Conservation (phyloP, 2,888 invertebrate genomes). For the Apamea crenata region DNA sequence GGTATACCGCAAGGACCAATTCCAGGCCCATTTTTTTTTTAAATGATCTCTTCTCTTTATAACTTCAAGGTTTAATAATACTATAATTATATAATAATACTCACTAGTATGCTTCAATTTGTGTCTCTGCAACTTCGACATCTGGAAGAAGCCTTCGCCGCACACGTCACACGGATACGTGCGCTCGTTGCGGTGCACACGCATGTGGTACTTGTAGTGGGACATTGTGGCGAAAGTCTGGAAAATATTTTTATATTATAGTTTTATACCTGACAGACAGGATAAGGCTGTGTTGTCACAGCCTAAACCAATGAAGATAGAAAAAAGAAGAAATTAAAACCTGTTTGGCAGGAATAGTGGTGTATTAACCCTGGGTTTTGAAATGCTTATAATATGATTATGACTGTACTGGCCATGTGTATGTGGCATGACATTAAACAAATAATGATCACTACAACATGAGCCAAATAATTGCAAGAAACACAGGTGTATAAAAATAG, state of each 20-base stretch:
- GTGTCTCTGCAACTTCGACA: slow-evolving; percentile 93
- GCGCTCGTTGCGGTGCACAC: slow-evolving; percentile 91
- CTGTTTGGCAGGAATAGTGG: no score
- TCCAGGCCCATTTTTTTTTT: neutral
- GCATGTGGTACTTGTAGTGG: slow-evolving; percentile 93
- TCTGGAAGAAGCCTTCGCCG: slow-evolving; percentile 92
- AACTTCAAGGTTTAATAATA: neutral
- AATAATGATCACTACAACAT: neutral
- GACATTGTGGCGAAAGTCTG: slow-evolving; percentile 93
- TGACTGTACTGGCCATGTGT: neutral
- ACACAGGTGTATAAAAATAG: slow-evolving; percentile 12
- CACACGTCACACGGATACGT: slow-evolving; percentile 92
- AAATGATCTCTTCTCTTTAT: neutral
- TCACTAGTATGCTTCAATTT: slow-evolving; percentile 91
- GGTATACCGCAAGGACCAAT: slow-evolving; percentile 5
- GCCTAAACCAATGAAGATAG: neutral
- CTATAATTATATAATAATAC: slow-evolving; percentile 52
- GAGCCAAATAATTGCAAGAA: slow-evolving; percentile 14
- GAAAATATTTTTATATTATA: slow-evolving; percentile 54
- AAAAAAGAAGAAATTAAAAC: neutral
- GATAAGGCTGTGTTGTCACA: neutral
- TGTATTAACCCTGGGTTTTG: neutral
- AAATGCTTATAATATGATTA: neutral
- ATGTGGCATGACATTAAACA: neutral
- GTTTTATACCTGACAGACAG: neutral